phyloP scores from a whole-genome alignment of 2,113 vertebrate genomes.

The Dromiciops gliroides region DNA sequence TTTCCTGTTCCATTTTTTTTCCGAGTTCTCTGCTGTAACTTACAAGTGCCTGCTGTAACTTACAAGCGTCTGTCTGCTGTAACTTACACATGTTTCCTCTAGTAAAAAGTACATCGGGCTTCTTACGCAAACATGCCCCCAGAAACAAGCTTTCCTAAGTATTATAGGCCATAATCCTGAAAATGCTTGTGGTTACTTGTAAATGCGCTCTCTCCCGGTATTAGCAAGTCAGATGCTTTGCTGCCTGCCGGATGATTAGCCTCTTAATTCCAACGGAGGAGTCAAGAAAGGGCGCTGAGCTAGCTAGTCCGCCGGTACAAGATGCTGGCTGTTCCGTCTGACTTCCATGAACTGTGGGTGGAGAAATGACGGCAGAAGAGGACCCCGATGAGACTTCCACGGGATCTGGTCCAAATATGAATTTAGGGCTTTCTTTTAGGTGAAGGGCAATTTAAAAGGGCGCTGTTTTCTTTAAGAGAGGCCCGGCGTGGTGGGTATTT shows the following conservation, averaged over 20 bases:
- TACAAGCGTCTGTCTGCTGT: constrained; percentile 30
- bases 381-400: neutral
- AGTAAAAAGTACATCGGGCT: constrained; percentile 50
- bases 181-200: constrained; percentile 80
- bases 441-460: neutral
- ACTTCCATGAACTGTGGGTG: neutral
- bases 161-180: constrained; percentile 67
- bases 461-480: neutral
- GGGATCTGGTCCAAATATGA: neutral
- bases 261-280: constrained; percentile 76
- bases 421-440: neutral
- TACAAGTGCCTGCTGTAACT: neutral
- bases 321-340: neutral
- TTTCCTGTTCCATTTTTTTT: neutral
- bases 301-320: constrained; percentile 11
- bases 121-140: constrained; percentile 63
- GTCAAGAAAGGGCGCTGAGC: constrained; percentile 70
- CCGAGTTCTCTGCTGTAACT: neutral
- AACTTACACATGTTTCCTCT: constrained; percentile 60
- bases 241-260: constrained; percentile 78
- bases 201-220: constrained; percentile 78
- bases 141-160: constrained; percentile 70
- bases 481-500: neutral
- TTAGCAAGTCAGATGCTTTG: constrained; percentile 84
- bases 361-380: neutral